Conservation (phyloP, 2,888 invertebrate species). For the Agrochola lychnidis region DNA sequence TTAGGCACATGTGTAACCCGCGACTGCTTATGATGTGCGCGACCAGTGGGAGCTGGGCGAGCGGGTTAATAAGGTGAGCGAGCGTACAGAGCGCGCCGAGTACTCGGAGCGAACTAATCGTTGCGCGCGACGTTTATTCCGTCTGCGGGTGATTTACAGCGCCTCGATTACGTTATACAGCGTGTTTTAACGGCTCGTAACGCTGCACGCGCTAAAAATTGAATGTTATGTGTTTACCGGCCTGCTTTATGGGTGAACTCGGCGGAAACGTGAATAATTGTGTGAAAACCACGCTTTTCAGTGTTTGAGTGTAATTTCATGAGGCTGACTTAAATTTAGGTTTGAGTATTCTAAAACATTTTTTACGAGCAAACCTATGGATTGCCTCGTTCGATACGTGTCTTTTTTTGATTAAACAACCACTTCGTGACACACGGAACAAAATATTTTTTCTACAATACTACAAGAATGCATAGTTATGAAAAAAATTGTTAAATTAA, state of each 20-base stretch:
- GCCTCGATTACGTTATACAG: slow-evolving; percentile 44
- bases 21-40: slow-evolving; percentile 41
- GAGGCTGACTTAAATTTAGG: not conserved
- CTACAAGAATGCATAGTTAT: too few relatives aligned
- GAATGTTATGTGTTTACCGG: slow-evolving; percentile 23
- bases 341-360: not conserved
- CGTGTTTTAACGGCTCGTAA: slow-evolving; percentile 26
- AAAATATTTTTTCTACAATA: too few relatives aligned
- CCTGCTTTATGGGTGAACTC: slow-evolving; percentile 29
- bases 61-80: slow-evolving; percentile 39
- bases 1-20: slow-evolving; percentile 47
- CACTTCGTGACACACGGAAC: not conserved
- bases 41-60: slow-evolving; percentile 14
- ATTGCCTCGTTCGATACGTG: not conserved
- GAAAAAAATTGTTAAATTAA: too few relatives aligned
- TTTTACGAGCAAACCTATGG: not conserved
- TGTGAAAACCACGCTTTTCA: not conserved
- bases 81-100: slow-evolving; percentile 16
- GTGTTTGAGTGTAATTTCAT: slow-evolving; percentile 5
- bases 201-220: slow-evolving; percentile 24
- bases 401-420: not conserved
- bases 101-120: slow-evolving; percentile 42
- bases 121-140: slow-evolving; percentile 63
- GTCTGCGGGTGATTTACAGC: slow-evolving; percentile 55
- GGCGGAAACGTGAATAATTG: slow-evolving; percentile 13